Conservation (phyloP, 2,797 vertebrate species). For the Australoheros facetus region DNA sequence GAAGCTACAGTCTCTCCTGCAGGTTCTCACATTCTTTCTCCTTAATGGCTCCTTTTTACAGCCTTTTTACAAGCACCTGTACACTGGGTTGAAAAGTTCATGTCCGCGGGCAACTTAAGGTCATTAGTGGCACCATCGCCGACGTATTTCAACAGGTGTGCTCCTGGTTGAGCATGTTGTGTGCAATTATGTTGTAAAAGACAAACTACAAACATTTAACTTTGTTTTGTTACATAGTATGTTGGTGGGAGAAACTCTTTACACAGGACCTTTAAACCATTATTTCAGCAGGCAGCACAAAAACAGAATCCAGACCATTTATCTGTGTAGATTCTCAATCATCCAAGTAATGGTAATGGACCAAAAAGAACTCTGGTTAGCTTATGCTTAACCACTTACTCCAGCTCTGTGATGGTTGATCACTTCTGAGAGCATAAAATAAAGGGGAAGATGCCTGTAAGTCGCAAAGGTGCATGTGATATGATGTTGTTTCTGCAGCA, state of each 20-base stretch:
- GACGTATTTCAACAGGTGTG: constrained; percentile 20
- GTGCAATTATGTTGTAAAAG: neutral
- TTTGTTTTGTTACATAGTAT: neutral
- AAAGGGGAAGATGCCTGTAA: neutral
- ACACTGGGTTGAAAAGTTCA: constrained; percentile 31
- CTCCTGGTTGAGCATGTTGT: neutral
- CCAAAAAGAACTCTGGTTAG: neutral
- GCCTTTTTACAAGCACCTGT: constrained; percentile 50
- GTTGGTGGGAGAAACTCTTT: neutral
- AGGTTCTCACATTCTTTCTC: constrained; percentile 33
- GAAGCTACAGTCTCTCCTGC: constrained; percentile 13
- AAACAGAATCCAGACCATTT: neutral
- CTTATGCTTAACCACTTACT: neutral
- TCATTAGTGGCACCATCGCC: neutral
- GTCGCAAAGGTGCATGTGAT: neutral
- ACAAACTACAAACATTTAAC: neutral
- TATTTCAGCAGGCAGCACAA: neutral
- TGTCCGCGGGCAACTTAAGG: constrained; percentile 2
- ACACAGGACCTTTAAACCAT: neutral
- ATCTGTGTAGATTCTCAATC: constrained; percentile 10
- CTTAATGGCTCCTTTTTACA: constrained; percentile 31
- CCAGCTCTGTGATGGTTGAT: neutral
- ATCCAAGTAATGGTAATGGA: neutral
- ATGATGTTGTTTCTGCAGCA: neutral
- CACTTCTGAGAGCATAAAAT: neutral